Base-by-base conservation (phyloP, 2,113 vertebrate species). In the Hipposideros armiger region DNA sequence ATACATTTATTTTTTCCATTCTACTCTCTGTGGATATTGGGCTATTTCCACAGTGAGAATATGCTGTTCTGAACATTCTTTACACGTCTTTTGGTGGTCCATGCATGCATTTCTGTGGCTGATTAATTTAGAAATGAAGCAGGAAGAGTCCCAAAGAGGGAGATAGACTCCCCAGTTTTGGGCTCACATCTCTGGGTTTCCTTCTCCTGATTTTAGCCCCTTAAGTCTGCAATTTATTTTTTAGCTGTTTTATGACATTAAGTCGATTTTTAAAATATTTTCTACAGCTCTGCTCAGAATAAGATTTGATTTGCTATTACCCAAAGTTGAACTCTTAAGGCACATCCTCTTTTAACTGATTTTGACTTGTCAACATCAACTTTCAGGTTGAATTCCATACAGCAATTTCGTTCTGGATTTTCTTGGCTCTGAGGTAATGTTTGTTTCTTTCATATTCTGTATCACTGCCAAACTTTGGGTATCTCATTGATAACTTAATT, bases 401-500 rank as follows among this genome's bases (percentile, higher is more conserved):
- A 72, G 26, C 5, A 95, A 83, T 87, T 86, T 81, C 52, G 17
- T 90, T 92, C 54, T 52, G 4, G 82, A 82, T 81, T 77, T 94
- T 87, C 26, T 92, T 69, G 36, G 4, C 89, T 91, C 72, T 74
- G 9, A 94, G 85, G 20, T 58, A 82, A 42, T 9, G 91, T 90
- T 91, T 95, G 42, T 82, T 93, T 96, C 64, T 96, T 54, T 87
- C 22, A 42, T 90, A 26, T 87, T 95, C 52, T 81, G 16, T 89
- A 28, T 76, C 60, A 70, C 45, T 94, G 60, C 42, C 83, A 94
- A 52, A 90, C 56, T 73, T 96, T 72, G 56, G 52, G 2, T 60
- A 85, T 87, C 36, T 74, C 60, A 47, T 82, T 95, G 67, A n/a
- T 96, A 91, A 87, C 52, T 87, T 78, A 93, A 72, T 83, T 92